Evolutionary conservation across 2,888 invertebrate species (phyloP).

Genomic region (Endotricha flammealis): DNA sequence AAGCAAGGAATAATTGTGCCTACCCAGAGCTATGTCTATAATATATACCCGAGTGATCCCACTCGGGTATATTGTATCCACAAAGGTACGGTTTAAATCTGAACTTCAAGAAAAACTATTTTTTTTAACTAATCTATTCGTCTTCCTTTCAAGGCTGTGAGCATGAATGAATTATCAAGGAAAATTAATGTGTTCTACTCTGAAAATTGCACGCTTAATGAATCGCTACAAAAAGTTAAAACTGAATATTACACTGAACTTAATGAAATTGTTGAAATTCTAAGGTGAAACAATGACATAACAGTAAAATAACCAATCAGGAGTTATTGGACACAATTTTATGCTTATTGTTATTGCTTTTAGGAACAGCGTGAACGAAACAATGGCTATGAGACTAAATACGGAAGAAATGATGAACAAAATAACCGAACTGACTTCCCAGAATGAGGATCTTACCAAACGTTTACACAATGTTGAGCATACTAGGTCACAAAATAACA

Average conservation of each 20-base stretch:
- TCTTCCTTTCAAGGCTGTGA: constrained; percentile 38
- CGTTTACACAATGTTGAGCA: constrained; percentile 43
- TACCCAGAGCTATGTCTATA: no score
- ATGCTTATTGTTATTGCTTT: constrained; percentile 20
- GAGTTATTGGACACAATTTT: no score
- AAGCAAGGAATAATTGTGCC: no score
- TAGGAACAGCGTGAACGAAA: constrained; percentile 52
- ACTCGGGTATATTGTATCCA: no score
- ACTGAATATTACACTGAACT: constrained; percentile 43
- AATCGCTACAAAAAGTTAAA: constrained; percentile 45
- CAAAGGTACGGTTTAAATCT: no score
- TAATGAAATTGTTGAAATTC: constrained; percentile 41
- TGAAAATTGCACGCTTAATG: constrained; percentile 54
- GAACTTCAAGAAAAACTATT: no score
- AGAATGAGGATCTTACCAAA: constrained; percentile 53
- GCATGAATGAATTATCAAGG: constrained; percentile 37
- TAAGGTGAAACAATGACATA: constrained; percentile 38
- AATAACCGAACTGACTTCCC: constrained; percentile 45
- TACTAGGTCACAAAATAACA: constrained; percentile 37
- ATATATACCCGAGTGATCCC: no score
- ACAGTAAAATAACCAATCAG: background rate
- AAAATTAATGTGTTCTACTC: constrained; percentile 56
- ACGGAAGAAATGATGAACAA: constrained; percentile 46
- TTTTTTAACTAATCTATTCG: no score
- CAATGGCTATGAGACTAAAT: constrained; percentile 44